Base-by-base conservation (phyloP, 30 jellyfish, hydroid and myxozoan species). In the Pseudorhiza aurosa region DNA sequence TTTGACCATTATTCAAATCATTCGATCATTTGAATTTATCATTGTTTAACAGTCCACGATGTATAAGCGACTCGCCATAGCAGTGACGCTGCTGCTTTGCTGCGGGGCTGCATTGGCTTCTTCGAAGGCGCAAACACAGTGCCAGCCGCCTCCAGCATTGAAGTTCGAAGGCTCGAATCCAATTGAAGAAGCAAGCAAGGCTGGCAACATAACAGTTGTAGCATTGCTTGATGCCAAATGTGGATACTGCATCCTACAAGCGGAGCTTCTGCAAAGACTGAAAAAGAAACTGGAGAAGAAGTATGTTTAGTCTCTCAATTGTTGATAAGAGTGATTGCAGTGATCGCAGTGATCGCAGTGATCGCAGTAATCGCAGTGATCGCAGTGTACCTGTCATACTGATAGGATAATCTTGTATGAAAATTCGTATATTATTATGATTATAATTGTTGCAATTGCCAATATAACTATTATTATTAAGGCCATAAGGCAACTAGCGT, bases 71-170 rank as follows among this genome's bases (percentile, higher is more conserved):
- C 81, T 77, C 21, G 1, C 17, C 72, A 7, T 59, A 59, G 70
- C 83, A 55, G 72, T 35, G 72, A 62, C 55, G 25, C 36, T 51
- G 58, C 71, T 50, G 83, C 78, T 75, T 35, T 56, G 65, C 60
- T 28, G 57, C 43, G 70, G 31, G n/a, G 80, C 72, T 56, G 56
- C 27, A 29, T n/a, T 36, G 8, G 85, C 85, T 40, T 33, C 39
- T 29, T 1, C 36, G 15, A 47, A 27, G 27, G 59, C 59, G 40
- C 12, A 21, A 1, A 24, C 36, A 25, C 43, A 9, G 30, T 79
- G 91, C 75, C n/a, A 21, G 32, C 76, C 17, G 33, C 68, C 91
- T 0, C 91, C 91, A 5, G 37, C 46, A 12, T 64, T 79, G 91
- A 31, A 49, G 19, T 68, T 36, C 35, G 25, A 63, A 4, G 91